Evolutionary conservation across 2,888 invertebrate genomes (phyloP).

Genomic region (Stegana nigrithorax): DNA sequence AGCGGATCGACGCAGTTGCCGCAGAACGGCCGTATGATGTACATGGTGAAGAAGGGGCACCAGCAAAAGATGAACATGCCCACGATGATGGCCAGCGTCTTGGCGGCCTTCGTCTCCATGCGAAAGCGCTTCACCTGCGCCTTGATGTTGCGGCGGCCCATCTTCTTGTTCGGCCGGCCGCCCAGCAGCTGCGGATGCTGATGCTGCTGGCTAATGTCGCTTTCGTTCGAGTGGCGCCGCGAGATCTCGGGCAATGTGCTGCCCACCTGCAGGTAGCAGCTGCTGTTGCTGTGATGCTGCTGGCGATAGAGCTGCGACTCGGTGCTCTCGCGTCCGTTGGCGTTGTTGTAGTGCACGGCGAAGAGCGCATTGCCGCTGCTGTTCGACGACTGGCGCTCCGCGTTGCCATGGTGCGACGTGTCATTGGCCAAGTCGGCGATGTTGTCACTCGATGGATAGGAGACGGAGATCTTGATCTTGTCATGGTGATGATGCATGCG

Average conservation of each 20-base stretch:
- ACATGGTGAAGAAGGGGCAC: conserved; percentile 97
- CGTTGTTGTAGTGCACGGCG: conserved; percentile 77
- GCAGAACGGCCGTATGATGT: conserved; percentile 89
- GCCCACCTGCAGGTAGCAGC: conserved; percentile 73
- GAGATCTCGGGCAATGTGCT: conserved; percentile 67
- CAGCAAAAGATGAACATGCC: conserved; percentile 97
- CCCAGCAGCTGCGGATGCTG: conserved; percentile 63
- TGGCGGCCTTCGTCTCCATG: conserved; percentile 97
- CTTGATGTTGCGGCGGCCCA: conserved; percentile 91
- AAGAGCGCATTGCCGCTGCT: conserved; percentile 45
- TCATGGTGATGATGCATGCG: conserved; percentile 73
- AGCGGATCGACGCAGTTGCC: conserved; percentile 85
- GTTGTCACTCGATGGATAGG: conserved; percentile 85
- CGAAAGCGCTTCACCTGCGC: conserved; percentile 91
- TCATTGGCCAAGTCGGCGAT: conserved; percentile 67
- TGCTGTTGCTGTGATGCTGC: conserved; percentile 62
- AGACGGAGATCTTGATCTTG: conserved; percentile 87
- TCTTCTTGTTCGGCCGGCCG: conserved; percentile 72
- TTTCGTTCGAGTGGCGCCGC: conserved; percentile 57
- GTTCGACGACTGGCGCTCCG: conserved; percentile 64
- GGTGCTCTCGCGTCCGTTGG: conserved; percentile 75
- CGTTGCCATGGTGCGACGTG: conserved; percentile 18
- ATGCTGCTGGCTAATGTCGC: conserved; percentile 47
- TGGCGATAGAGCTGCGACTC: conserved; percentile 69
- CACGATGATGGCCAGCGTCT: conserved; percentile 96